These are phyloP conservation scores for Lepidostoma basale DNA, from an alignment of 1,140 invertebrate genomes.

Conservation along the genomic window DNA sequence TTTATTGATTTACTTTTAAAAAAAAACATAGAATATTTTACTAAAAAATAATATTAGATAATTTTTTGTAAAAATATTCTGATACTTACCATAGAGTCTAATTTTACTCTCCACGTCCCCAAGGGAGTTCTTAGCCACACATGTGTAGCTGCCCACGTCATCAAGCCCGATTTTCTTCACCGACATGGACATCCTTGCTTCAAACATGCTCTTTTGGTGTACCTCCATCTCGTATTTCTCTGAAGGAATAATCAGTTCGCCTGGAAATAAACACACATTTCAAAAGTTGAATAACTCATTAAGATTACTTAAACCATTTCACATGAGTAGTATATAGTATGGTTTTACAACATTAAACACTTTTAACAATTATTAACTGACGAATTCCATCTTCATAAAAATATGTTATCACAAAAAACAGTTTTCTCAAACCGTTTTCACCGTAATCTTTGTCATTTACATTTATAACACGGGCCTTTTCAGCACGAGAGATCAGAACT, in stretches of 20 bases:
- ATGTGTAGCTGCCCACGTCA: constrained; percentile 87
- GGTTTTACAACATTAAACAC: not conserved
- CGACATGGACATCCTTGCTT: constrained; percentile 83
- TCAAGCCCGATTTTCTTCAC: constrained; percentile 80
- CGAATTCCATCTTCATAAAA: not conserved
- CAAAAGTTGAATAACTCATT: not conserved
- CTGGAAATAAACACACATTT: constrained; percentile 54
- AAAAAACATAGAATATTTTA: no score
- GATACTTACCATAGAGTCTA: constrained; percentile 84
- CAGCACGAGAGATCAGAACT: no score
- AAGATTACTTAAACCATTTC: not conserved
- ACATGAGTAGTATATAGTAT: not conserved
- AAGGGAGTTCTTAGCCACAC: constrained; percentile 89
- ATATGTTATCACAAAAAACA: no score
- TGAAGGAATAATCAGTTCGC: constrained; percentile 82
- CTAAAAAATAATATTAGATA: no score
- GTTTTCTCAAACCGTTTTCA: no score
- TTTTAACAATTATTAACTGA: not conserved
- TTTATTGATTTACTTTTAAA: no score
- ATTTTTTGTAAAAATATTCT: no score
- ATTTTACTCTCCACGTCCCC: constrained; percentile 90
- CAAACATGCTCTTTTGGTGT: constrained; percentile 76
- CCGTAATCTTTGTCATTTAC: no score
- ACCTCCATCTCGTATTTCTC: constrained; percentile 81
- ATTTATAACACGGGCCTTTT: no score